Conservation (phyloP, 2,888 invertebrate species). For the Xylocampa areola region DNA sequence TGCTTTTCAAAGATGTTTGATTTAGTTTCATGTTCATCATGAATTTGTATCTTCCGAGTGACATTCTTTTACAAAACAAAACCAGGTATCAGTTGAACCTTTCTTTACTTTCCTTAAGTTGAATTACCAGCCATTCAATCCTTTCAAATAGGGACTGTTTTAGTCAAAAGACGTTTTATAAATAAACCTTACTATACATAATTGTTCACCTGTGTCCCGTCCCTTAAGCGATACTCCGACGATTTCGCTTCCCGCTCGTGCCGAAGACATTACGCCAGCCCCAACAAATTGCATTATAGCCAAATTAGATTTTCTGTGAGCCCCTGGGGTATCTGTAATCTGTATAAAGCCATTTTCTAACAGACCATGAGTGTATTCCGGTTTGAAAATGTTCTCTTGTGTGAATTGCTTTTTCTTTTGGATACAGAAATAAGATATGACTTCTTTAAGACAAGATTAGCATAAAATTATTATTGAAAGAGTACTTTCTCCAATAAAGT, state of each 20-base stretch:
- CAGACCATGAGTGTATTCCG: constrained; percentile 60
- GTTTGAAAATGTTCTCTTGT: constrained; percentile 60
- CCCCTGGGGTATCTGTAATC: constrained; percentile 66
- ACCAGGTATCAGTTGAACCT: constrained; percentile 19
- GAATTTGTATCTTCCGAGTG: constrained; percentile 1
- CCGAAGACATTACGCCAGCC: constrained; percentile 52
- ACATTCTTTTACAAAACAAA: constrained; percentile 5
- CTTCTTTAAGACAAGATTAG: too few species aligned
- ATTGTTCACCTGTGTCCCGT: constrained; percentile 63
- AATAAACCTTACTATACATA: constrained; percentile 45
- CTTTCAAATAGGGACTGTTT: constrained; percentile 17
- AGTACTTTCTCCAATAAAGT: too few species aligned
- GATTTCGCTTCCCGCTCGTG: constrained; percentile 48
- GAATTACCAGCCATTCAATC: constrained; percentile 34
- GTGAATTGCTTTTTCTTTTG: neutral
- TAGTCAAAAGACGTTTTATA: constrained; percentile 34
- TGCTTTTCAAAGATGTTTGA: too few species aligned
- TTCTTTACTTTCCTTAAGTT: constrained; percentile 25
- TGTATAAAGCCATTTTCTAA: constrained; percentile 64
- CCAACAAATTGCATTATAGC: constrained; percentile 77
- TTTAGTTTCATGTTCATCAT: too few species aligned
- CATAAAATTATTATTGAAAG: constrained; percentile 1
- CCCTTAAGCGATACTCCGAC: constrained; percentile 43
- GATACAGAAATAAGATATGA: too few species aligned
- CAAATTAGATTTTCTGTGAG: constrained; percentile 76